A percentile compares a stretch with the other conserved stretches of the same genome.
These are phyloP conservation scores for Drosophila mimetica DNA, from an alignment of 2,888 invertebrate genomes.

Conservation along the genomic window DNA sequence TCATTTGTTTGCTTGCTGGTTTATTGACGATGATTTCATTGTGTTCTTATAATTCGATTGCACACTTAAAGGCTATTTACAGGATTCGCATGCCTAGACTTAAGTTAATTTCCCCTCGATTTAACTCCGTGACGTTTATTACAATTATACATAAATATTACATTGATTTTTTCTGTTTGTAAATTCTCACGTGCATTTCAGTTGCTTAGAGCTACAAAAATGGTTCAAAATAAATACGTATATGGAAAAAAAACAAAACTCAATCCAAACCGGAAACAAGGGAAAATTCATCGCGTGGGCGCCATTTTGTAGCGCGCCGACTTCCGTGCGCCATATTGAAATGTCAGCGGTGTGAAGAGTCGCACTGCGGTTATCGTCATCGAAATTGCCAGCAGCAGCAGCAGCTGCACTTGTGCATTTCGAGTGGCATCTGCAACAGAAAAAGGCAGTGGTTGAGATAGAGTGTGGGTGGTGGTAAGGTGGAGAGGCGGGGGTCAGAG, in stretches of 20 bases:
- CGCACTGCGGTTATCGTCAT: constrained; percentile 63
- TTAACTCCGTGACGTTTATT: constrained; percentile 44
- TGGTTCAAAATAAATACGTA: constrained; percentile 36
- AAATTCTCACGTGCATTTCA: constrained; percentile 80
- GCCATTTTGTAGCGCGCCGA: constrained; percentile 68
- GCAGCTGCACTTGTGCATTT: constrained; percentile 43
- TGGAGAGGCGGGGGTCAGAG: background rate
- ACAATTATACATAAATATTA: constrained; percentile 43
- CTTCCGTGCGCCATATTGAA: constrained; percentile 73
- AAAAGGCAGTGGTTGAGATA: background rate
- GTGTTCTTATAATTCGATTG: constrained; percentile 54
- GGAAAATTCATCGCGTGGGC: constrained; percentile 22
- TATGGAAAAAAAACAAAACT: background rate
- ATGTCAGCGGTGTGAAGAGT: constrained; percentile 65
- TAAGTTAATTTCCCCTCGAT: constrained; percentile 20
- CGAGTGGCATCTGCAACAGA: constrained; percentile 45
- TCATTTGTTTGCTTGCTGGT: constrained; percentile 27
- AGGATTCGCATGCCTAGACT: constrained; percentile 52
- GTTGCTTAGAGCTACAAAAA: constrained; percentile 77
- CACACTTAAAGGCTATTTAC: constrained; percentile 74
- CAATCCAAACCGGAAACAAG: constrained; percentile 34
- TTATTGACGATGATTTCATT: constrained; percentile 67
- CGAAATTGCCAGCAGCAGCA: constrained; percentile 48
- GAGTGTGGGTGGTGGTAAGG: background rate
- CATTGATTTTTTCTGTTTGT: constrained; percentile 50